A percentile compares a stretch with the other conserved stretches of the same genome.
These are phyloP conservation scores for Penaeus indicus DNA, from an alignment of 1,140 invertebrate species.

Conservation along the genomic window DNA sequence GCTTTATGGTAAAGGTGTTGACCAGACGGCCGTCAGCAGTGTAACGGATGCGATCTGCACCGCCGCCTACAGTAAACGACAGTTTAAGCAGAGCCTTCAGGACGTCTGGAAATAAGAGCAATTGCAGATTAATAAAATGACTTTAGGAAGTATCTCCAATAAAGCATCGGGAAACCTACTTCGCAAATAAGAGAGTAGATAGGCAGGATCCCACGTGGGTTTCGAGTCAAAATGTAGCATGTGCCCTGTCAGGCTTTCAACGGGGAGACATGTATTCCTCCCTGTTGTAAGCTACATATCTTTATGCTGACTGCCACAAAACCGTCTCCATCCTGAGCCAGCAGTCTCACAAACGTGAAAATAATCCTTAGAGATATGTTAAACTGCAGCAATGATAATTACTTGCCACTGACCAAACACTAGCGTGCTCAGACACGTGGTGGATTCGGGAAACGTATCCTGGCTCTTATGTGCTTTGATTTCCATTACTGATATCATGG, in stretches of 20 bases:
- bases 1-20: slow-evolving; percentile 50
- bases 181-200: too few relatives aligned
- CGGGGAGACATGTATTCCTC: neutral
- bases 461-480: too few relatives aligned
- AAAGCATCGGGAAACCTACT: neutral
- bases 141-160: neutral
- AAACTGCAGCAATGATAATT: too few relatives aligned
- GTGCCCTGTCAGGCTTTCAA: neutral
- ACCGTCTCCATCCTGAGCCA: too few relatives aligned
- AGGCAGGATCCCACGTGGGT: too few relatives aligned
- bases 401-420: too few relatives aligned
- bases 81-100: slow-evolving; percentile 52
- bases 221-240: neutral
- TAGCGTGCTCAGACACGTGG: too few relatives aligned
- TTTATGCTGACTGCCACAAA: too few relatives aligned
- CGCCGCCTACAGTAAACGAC: slow-evolving; percentile 45
- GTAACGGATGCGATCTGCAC: slow-evolving; percentile 55
- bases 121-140: neutral
- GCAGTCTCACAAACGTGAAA: too few relatives aligned
- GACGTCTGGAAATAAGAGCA: slow-evolving; percentile 24
- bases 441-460: too few relatives aligned
- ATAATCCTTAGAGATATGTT: too few relatives aligned
- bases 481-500: too few relatives aligned
- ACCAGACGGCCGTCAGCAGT: slow-evolving; percentile 56
- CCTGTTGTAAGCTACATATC: neutral